Percentiles rank a stretch among this genome's conserved stretches.
Conservation (phyloP, 2,888 invertebrate genomes). For the Tetramorium bicarinatum region DNA sequence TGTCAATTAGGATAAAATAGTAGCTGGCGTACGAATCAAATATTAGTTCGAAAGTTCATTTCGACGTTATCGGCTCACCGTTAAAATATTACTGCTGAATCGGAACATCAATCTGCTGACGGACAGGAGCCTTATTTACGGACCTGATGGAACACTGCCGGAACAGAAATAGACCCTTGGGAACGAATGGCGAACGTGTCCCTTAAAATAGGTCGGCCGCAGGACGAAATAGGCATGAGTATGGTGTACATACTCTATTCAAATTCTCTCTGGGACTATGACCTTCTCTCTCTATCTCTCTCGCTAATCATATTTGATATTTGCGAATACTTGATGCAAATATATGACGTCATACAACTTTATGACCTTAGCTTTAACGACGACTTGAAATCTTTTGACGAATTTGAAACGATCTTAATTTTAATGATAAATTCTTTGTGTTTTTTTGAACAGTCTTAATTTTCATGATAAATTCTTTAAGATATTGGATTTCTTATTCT, state of each 20-base stretch:
- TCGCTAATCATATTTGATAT: slow-evolving; percentile 13
- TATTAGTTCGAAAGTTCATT: slow-evolving; percentile 32
- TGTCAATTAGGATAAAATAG: neutral
- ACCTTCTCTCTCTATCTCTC: slow-evolving; percentile 49
- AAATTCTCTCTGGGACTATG: slow-evolving; percentile 33
- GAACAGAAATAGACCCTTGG: slow-evolving; percentile 64
- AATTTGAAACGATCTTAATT: slow-evolving; percentile 18
- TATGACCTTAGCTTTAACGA: slow-evolving; percentile 17
- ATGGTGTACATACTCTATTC: slow-evolving; percentile 28
- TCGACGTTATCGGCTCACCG: slow-evolving; percentile 42
- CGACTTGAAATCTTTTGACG: slow-evolving; percentile 12
- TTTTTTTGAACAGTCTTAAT: slow-evolving; percentile 16
- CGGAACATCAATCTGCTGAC: slow-evolving; percentile 64
- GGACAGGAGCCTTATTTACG: slow-evolving; percentile 66
- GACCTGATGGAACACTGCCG: slow-evolving; percentile 64
- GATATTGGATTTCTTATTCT: neutral
- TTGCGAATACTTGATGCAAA: neutral
- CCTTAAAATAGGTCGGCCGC: slow-evolving; percentile 68
- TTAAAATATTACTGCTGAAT: slow-evolving; percentile 59
- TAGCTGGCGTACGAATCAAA: slow-evolving; percentile 33
- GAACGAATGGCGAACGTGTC: slow-evolving; percentile 42
- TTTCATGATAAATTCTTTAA: slow-evolving; percentile 28
- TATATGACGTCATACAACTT: neutral
- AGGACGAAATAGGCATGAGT: slow-evolving; percentile 41
- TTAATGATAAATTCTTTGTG: slow-evolving; percentile 18